A percentile compares a stretch with the other conserved stretches of the same genome.
Evolutionary conservation across 2,113 vertebrate species (phyloP).

Genomic region (Callopanchax toddi): DNA sequence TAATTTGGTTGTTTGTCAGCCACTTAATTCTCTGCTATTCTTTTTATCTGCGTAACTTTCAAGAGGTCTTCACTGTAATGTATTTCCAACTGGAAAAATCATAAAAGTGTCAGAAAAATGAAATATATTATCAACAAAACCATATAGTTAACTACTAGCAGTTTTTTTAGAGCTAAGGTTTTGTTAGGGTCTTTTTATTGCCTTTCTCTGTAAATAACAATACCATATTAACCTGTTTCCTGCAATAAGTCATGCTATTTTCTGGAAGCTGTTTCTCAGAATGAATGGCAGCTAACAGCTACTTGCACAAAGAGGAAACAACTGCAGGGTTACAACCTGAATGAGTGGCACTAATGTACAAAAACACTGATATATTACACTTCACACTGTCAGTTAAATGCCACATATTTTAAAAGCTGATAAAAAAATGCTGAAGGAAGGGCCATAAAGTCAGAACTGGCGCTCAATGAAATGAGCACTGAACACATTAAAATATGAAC

Average conservation of each 20-base stretch:
- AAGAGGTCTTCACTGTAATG: too few species aligned
- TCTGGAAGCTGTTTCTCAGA: constrained; percentile 38
- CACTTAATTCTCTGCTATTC: too few species aligned
- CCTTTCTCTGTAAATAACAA: constrained; percentile 1
- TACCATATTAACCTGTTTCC: constrained; percentile 37
- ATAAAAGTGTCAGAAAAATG: neutral
- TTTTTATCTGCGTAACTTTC: too few species aligned
- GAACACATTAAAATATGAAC: neutral
- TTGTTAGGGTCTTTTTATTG: neutral
- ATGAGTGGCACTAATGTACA: constrained; percentile 16
- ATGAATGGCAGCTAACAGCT: constrained; percentile 55
- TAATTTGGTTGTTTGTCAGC: too few species aligned
- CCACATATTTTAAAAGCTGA: neutral
- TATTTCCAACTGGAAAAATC: too few species aligned
- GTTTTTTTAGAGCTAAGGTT: neutral
- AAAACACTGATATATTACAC: neutral
- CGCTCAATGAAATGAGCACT: neutral
- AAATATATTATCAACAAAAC: too few species aligned
- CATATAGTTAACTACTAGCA: too few species aligned
- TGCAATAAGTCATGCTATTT: constrained; percentile 43
- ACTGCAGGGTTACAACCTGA: constrained; percentile 21
- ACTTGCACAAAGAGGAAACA: constrained; percentile 34
- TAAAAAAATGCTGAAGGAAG: neutral
- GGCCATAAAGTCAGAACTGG: neutral
- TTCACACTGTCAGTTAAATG: constrained; percentile 16